These are phyloP conservation scores for Adineta ricciae DNA, from an alignment of 2,888 invertebrate genomes.

Conservation along the genomic window DNA sequence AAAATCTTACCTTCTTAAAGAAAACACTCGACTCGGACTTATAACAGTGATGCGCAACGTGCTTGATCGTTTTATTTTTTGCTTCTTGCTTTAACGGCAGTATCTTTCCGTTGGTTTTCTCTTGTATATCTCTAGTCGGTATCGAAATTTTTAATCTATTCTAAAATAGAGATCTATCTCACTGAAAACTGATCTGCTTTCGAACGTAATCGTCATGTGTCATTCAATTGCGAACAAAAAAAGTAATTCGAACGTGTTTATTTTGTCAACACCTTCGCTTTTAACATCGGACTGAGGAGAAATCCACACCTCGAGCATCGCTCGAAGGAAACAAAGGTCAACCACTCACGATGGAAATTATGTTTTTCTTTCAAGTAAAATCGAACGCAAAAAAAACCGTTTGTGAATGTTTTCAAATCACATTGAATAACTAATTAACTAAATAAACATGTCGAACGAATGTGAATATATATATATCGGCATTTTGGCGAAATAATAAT, in stretches of 20 bases:
- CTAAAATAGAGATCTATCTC: neutral
- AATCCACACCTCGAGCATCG: no score
- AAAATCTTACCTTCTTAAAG: slow-evolving; percentile 48
- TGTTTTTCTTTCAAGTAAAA: no score
- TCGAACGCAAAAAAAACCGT: no score
- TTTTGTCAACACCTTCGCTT: no score
- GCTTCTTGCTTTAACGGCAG: neutral
- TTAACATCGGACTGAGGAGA: no score
- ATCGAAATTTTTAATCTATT: neutral
- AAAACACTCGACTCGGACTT: neutral
- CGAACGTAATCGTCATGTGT: no score
- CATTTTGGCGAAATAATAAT: no score
- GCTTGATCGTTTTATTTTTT: neutral
- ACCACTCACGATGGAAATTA: no score
- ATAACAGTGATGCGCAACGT: neutral
- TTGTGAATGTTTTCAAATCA: neutral
- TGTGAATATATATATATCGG: no score
- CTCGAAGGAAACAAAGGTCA: no score
- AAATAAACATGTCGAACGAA: neutral
- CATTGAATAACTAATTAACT: neutral
- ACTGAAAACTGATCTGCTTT: neutral
- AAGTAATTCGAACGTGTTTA: no score
- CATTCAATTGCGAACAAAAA: no score
- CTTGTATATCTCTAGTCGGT: neutral
- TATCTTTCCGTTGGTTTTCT: neutral